Base-by-base conservation (phyloP, 1,140 invertebrate genomes). In the Cydia pomonella region DNA sequence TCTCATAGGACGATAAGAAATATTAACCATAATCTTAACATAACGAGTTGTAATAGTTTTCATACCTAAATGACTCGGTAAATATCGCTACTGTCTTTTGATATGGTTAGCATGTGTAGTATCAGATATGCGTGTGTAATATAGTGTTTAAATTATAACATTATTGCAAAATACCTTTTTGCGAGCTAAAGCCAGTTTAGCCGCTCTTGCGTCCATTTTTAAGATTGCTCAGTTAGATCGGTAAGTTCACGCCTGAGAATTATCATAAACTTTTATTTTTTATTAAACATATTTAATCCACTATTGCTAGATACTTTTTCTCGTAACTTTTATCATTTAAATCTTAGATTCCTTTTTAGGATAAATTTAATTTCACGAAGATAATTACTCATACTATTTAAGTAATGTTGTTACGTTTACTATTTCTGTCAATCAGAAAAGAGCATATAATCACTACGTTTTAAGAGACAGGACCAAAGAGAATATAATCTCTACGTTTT, bases 111-210 rank as follows among this genome's bases (percentile, higher is more conserved):
- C 9, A 38, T 38, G 33, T 38, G 7, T 38, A 38, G 7, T 9
- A 38, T 9, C 33, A 38, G 33, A 38, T 38, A 9, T 38, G 33
- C 33, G 10, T 10, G 2, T 38, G 7, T 38, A 38, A 38, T 9
- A 38, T 9, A 38, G 10, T 38, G 0, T 7, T 33, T 33, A 44
- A 44, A 44, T 50, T 3, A 53, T 9, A 53, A 53, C 50, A 7
- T 18, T 18, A n/a, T 53, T 18, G n/a, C 62, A 21, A 18, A 9
- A 4, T 73, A 80, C 78, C 80, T 82, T 82, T 66, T 79, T 81
- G 13, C 80, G 73, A 71, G 80, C 80, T 53, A 81, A 76, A 13
- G 78, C 80, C 69, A 81, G 21, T 59, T 81, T 81, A 33, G 80
- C 78, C 41, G 80, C 80, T 73, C 80, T 77, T 21, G 41, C 64